phyloP scores from a whole-genome alignment of 1,140 invertebrate species.

The Zaprionus vittiger region DNA sequence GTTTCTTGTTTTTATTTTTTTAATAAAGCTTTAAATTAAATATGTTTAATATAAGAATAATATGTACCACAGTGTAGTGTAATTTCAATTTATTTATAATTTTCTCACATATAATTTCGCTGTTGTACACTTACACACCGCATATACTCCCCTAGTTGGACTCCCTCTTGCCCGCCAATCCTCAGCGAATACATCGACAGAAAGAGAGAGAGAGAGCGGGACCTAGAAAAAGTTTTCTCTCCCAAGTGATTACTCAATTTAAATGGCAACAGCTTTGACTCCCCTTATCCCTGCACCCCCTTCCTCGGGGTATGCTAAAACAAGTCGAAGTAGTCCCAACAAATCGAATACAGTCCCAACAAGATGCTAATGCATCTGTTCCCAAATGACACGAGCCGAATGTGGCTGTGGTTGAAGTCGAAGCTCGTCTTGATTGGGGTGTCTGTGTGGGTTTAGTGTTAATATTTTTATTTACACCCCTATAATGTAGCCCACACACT shows the following conservation, averaged over 20 bases:
- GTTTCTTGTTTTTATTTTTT: not conserved
- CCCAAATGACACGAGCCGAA: slow-evolving; percentile 64
- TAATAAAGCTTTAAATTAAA: not conserved
- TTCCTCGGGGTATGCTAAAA: slow-evolving; percentile 20
- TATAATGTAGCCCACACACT: slow-evolving; percentile 52
- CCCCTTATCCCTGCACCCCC: not conserved
- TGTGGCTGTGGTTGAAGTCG: slow-evolving; percentile 46
- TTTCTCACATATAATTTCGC: not conserved
- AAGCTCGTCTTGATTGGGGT: slow-evolving; percentile 34
- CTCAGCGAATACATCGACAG: slow-evolving; percentile 4
- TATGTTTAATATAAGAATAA: too few species aligned
- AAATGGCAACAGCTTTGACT: slow-evolving; percentile 48
- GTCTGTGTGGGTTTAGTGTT: slow-evolving; percentile 52
- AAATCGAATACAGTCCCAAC: slow-evolving; percentile 48
- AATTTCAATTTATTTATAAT: not conserved
- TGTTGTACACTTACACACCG: not conserved
- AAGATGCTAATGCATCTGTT: slow-evolving; percentile 68
- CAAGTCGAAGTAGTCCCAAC: slow-evolving; percentile 23
- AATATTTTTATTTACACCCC: slow-evolving; percentile 82
- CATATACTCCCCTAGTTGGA: not conserved
- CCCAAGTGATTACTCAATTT: slow-evolving; percentile 81
- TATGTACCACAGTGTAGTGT: too few species aligned
- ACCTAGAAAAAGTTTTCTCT: slow-evolving; percentile 39
- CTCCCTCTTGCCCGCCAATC: slow-evolving; percentile 2
- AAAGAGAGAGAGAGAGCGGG: not conserved